Percentiles rank a stretch among this genome's conserved stretches.
Conservation (phyloP, 1,140 invertebrate species). For the Tenebrio molitor region DNA sequence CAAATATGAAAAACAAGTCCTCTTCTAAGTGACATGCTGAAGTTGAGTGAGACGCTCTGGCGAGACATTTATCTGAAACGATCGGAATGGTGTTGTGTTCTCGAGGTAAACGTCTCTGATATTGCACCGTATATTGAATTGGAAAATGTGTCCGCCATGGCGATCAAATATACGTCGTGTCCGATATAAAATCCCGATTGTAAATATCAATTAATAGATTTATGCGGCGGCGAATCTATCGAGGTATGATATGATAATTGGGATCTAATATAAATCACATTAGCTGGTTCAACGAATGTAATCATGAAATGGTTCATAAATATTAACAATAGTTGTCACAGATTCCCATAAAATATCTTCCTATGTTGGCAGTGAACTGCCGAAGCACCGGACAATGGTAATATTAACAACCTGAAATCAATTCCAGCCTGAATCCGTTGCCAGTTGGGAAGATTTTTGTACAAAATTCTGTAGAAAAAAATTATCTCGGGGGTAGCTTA, state of each 20-base stretch:
- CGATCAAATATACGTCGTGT: constrained; percentile 34
- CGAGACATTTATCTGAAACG: too few species aligned
- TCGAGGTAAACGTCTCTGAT: neutral
- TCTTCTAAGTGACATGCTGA: too few species aligned
- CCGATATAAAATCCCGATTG: constrained; percentile 45
- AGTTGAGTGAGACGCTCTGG: too few species aligned
- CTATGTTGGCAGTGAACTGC: constrained; percentile 47
- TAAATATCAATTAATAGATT: constrained; percentile 49
- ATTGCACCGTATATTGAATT: constrained; percentile 14
- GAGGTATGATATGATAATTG: constrained; percentile 60
- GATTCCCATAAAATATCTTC: constrained; percentile 51
- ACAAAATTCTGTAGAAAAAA: too few species aligned
- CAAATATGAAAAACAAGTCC: too few species aligned
- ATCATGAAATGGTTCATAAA: constrained; percentile 58
- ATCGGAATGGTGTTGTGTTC: too few species aligned
- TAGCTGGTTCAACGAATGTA: constrained; percentile 57
- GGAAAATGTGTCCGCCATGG: constrained; percentile 19
- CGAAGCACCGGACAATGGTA: constrained; percentile 50
- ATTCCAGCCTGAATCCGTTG: constrained; percentile 44
- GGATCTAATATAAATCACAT: constrained; percentile 60
- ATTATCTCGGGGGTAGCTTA: too few species aligned
- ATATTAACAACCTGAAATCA: constrained; percentile 53
- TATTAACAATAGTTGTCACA: constrained; percentile 60
- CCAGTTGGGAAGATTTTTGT: too few species aligned
- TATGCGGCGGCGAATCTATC: constrained; percentile 46